Percentiles rank a stretch among this genome's conserved stretches.
phyloP scores from a whole-genome alignment of 2,888 invertebrate genomes.

The Scaptomyza caliginosa region DNA sequence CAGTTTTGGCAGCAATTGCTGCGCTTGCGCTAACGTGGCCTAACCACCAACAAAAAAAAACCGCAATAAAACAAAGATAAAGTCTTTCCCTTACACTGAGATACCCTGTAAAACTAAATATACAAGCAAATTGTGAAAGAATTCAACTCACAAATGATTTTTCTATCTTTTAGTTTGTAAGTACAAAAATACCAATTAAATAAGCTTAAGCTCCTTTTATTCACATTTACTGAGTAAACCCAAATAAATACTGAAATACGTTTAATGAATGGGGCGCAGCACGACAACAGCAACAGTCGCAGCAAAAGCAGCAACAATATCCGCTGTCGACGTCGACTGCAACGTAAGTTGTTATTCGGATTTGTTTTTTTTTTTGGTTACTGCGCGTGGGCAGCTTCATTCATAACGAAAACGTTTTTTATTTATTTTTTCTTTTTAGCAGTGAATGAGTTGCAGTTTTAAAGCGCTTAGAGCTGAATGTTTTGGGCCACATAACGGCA shows the following conservation, averaged over 20 bases:
- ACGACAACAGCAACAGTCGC: slow-evolving; percentile 24
- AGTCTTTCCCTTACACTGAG: not conserved
- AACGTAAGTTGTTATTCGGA: slow-evolving; percentile 18
- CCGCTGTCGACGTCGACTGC: slow-evolving; percentile 62
- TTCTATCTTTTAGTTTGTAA: too few relatives aligned
- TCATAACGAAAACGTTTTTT: slow-evolving; percentile 63
- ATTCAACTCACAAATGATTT: too few relatives aligned
- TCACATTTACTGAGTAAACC: slow-evolving; percentile 1
- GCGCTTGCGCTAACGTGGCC: slow-evolving; percentile 29
- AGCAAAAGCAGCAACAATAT: slow-evolving; percentile 50
- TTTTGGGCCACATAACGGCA: slow-evolving; percentile 68
- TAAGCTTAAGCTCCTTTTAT: not conserved
- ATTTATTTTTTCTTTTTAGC: slow-evolving; percentile 27
- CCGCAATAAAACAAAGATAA: not conserved
- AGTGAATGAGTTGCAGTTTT: slow-evolving; percentile 74
- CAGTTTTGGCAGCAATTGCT: slow-evolving; percentile 29
- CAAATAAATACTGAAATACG: slow-evolving; percentile 45
- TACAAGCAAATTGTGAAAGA: too few relatives aligned
- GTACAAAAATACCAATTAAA: too few relatives aligned
- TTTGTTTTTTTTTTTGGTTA: slow-evolving; percentile 29
- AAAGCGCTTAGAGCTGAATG: slow-evolving; percentile 26
- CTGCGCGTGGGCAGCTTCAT: slow-evolving; percentile 72
- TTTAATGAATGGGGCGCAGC: slow-evolving; percentile 67
- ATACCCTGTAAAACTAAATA: not conserved
- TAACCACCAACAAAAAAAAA: not conserved